Conservation (phyloP, 2,113 vertebrate genomes). For the Trogon surrucura region DNA sequence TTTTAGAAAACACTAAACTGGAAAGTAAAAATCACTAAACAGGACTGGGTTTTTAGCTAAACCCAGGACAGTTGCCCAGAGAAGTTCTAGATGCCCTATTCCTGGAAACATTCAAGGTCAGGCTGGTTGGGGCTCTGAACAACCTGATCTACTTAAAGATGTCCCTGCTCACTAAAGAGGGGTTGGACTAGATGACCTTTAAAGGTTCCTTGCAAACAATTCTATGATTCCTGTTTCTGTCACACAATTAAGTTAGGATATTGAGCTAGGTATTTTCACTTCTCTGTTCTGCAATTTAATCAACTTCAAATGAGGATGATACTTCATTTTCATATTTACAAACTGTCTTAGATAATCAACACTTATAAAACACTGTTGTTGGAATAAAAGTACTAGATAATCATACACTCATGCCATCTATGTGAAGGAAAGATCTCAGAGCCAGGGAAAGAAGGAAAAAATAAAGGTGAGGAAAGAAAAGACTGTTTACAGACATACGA, state of each 20-base stretch:
- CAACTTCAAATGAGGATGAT: background rate
- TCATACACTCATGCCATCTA: background rate
- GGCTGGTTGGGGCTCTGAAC: background rate
- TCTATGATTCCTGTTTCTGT: background rate
- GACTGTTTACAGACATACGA: background rate
- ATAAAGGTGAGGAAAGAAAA: background rate
- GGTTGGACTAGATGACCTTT: background rate
- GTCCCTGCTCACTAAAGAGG: background rate
- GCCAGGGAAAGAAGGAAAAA: background rate
- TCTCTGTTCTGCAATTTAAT: background rate
- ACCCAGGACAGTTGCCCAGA: background rate
- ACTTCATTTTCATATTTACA: background rate
- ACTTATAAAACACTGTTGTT: background rate
- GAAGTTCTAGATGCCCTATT: background rate
- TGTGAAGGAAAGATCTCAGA: background rate
- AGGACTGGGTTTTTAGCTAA: no score
- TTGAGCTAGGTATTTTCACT: background rate
- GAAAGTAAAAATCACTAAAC: no score
- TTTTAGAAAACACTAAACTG: no score
- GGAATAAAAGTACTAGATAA: background rate
- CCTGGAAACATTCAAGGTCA: background rate
- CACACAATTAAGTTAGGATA: background rate
- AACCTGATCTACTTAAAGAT: background rate
- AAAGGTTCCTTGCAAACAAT: background rate
- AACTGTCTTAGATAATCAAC: background rate